Conservation (phyloP, 2,888 invertebrate species). For the Trissonchulus sp. region DNA sequence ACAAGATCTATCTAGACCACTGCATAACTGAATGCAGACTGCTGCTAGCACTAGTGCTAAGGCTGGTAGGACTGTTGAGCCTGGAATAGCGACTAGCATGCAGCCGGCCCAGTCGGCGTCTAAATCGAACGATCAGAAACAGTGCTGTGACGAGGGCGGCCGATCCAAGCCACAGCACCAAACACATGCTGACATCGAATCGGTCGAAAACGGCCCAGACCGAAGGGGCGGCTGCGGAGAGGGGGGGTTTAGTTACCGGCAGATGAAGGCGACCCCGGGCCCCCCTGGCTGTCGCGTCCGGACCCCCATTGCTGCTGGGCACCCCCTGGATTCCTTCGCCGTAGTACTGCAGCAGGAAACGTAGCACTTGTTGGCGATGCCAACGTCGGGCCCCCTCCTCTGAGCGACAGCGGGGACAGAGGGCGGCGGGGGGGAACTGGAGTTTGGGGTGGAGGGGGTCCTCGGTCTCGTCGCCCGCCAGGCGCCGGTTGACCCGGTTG, state of each 20-base stretch:
- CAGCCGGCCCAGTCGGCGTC: background rate
- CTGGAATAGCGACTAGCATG: too few species aligned
- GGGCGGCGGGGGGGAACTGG: slow-evolving; percentile 68
- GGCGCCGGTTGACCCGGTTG: slow-evolving; percentile 78
- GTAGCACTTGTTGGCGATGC: slow-evolving; percentile 12
- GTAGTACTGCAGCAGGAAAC: slow-evolving; percentile 42
- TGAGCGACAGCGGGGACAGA: slow-evolving; percentile 61
- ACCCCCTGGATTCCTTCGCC: too few species aligned
- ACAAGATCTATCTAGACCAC: too few species aligned
- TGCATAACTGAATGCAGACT: too few species aligned
- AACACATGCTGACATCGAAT: background rate
- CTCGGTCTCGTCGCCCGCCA: slow-evolving; percentile 66
- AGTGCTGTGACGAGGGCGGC: background rate
- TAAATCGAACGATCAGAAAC: background rate
- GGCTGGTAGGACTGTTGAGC: too few species aligned
- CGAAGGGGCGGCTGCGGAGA: too few species aligned
- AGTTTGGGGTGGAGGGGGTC: slow-evolving; percentile 81
- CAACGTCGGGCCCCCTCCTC: background rate
- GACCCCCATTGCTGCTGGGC: too few species aligned
- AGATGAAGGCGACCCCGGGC: too few species aligned
- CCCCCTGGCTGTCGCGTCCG: too few species aligned
- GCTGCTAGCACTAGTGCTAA: too few species aligned
- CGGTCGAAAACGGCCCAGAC: too few species aligned
- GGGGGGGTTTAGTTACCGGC: too few species aligned
- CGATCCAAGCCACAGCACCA: background rate